phyloP scores from a whole-genome alignment of 2,888 invertebrate genomes.

The Lochmaea crataegi region DNA sequence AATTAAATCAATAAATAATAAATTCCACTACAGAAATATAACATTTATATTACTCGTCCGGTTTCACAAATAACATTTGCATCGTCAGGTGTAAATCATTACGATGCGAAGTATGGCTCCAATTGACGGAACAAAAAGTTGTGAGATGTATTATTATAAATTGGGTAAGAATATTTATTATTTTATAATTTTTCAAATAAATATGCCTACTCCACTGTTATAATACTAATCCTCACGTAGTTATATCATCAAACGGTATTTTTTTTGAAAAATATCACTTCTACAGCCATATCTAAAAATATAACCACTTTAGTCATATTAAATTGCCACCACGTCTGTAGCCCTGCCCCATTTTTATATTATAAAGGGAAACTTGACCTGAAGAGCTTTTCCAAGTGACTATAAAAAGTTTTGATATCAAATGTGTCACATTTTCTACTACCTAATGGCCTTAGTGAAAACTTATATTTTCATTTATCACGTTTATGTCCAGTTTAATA shows the following conservation, averaged over 20 bases:
- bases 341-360: neutral
- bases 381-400: slow-evolving; percentile 16
- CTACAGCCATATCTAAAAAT: neutral
- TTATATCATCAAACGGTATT: neutral
- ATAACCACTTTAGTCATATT: neutral
- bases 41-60: too few relatives aligned
- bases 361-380: slow-evolving; percentile 6
- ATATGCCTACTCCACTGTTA: neutral
- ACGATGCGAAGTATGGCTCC: too few relatives aligned
- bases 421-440: slow-evolving; percentile 20
- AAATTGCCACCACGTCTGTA: neutral
- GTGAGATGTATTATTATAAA: too few relatives aligned
- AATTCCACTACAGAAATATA: too few relatives aligned
- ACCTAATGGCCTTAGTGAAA: slow-evolving; percentile 33
- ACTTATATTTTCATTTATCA: slow-evolving; percentile 39
- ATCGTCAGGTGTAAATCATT: too few relatives aligned
- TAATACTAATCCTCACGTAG: neutral
- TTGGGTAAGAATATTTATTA: too few relatives aligned
- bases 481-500: slow-evolving; percentile 35
- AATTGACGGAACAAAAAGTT: too few relatives aligned
- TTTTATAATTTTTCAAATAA: too few relatives aligned
- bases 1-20: too few relatives aligned
- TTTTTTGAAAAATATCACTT: neutral
- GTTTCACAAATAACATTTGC: too few relatives aligned
- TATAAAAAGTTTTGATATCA: slow-evolving; percentile 30